These are phyloP conservation scores for Drosophila erecta DNA, from an alignment of 1,140 invertebrate genomes.

Conservation along the genomic window DNA sequence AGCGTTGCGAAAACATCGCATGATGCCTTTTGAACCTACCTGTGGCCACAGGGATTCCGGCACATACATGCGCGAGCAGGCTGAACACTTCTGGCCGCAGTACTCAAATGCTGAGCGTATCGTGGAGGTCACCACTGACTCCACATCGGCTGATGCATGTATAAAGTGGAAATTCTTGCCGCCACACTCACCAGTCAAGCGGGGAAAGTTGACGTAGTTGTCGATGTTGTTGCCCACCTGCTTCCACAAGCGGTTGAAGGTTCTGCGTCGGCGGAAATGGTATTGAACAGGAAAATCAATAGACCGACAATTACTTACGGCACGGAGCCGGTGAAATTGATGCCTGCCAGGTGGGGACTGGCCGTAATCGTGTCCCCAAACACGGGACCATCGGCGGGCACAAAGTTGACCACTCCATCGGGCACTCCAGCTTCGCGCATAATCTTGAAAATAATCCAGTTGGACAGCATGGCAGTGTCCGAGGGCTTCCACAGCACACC, in stretches of 20 bases:
- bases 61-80: conserved; percentile 98
- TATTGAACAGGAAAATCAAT: conserved; percentile 42
- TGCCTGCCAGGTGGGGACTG: conserved; percentile 94
- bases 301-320: conserved; percentile 87
- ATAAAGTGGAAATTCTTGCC: conserved; percentile 99
- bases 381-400: conserved; percentile 97
- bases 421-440: conserved; percentile 97
- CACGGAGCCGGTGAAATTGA: conserved; percentile 99
- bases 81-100: conserved; percentile 99
- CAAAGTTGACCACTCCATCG: conserved; percentile 98
- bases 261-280: conserved; percentile 86
- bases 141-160: conserved; percentile 95
- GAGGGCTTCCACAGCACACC: conserved; percentile 99
- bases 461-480: conserved; percentile 98
- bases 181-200: conserved; percentile 97
- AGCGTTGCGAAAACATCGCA: not conserved
- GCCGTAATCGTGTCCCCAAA: conserved; percentile 97
- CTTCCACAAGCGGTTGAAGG: conserved; percentile 97
- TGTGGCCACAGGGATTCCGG: conserved; percentile 95
- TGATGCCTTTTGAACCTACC: conserved; percentile 31
- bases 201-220: conserved; percentile 95
- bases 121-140: conserved; percentile 93
- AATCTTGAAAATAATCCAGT: conserved; percentile 97
- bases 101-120: conserved; percentile 97
- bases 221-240: conserved; percentile 96